Evolutionary conservation across 2,113 vertebrate genomes (phyloP), one percentile per base, ranked within the genome.

Genomic region (Dolichotis patagonum): DNA sequence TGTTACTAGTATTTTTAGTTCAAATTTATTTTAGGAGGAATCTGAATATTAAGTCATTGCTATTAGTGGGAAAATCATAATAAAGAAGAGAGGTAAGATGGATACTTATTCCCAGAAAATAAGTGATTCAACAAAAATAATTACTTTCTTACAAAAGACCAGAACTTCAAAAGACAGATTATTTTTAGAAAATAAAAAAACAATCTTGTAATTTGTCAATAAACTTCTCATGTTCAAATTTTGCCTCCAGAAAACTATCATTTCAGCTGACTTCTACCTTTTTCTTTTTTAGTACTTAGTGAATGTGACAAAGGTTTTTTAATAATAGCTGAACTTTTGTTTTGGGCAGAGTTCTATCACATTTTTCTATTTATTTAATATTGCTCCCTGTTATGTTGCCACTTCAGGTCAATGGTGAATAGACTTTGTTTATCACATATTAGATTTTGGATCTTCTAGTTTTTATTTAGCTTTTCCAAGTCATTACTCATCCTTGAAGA

Each of bases 171-270:
- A 62, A 93, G 60, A 46, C 58, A 80, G 2, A 7, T 67, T 96
- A 14, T 88, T 97, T 97, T 97, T 78, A 93, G 85, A 92, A 96
- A 84, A 49, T 49, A 38, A 95, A 83, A 52, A 63, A 96, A 62
- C 63, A 60, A 82, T 92, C 96, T 98, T 95, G 96, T 93, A 97
- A 97, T 97, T 97, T 94, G 95, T 85, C 94, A 90, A 49, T 97
- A 96, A 65, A 71, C 35, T 95, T 97, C 90, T 97, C 82, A 75
- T 91, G 92, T 95, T 81, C 32, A 1, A 30, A 93, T 73, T 87
- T 89, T 90, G 91, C 85, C 77, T 96, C 71, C 83, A 97, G 95
- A 93, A 96, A 98, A 90, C 69, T 0, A 2, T 96, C 88, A 35
- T 78, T 95, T 91, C 82, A 88, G 97, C 54, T 35, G 92, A n/a